Conservation (phyloP, 2,888 invertebrate species). For the Anaspis maculata region DNA sequence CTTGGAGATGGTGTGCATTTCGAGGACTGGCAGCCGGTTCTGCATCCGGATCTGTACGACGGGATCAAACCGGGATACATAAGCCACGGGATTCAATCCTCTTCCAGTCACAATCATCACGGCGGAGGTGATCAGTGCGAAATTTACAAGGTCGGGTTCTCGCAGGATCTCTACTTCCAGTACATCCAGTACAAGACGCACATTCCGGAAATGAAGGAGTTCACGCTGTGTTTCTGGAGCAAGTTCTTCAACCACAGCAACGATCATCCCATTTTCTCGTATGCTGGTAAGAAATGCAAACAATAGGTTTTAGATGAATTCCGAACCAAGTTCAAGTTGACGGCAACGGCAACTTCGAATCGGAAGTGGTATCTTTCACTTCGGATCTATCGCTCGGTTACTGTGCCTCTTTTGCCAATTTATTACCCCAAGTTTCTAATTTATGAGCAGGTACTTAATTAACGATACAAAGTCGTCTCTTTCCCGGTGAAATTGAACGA, state of each 20-base stretch:
- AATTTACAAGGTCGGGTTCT: slow-evolving; percentile 50
- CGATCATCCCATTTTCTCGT: slow-evolving; percentile 77
- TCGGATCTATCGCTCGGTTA: no score
- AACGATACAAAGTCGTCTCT: no score
- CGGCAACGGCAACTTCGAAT: no score
- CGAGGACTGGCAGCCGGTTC: slow-evolving; percentile 48
- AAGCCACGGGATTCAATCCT: slow-evolving; percentile 6
- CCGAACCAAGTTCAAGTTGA: neutral
- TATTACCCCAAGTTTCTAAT: neutral
- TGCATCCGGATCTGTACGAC: slow-evolving; percentile 37
- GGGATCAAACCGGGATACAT: slow-evolving; percentile 18
- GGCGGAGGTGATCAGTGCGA: slow-evolving; percentile 42
- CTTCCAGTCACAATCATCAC: slow-evolving; percentile 9
- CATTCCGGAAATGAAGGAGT: slow-evolving; percentile 70
- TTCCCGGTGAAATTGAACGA: no score
- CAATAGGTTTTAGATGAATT: neutral
- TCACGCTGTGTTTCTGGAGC: slow-evolving; percentile 76
- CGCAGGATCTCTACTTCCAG: slow-evolving; percentile 55
- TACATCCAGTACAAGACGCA: slow-evolving; percentile 65
- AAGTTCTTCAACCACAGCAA: slow-evolving; percentile 75
- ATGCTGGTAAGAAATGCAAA: slow-evolving; percentile 57
- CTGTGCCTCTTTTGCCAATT: neutral
- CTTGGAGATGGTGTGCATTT: slow-evolving; percentile 15
- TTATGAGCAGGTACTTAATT: no score
- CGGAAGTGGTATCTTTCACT: no score